phyloP scores from a whole-genome alignment of 2,113 vertebrate genomes.

The Chloebia gouldiae region DNA sequence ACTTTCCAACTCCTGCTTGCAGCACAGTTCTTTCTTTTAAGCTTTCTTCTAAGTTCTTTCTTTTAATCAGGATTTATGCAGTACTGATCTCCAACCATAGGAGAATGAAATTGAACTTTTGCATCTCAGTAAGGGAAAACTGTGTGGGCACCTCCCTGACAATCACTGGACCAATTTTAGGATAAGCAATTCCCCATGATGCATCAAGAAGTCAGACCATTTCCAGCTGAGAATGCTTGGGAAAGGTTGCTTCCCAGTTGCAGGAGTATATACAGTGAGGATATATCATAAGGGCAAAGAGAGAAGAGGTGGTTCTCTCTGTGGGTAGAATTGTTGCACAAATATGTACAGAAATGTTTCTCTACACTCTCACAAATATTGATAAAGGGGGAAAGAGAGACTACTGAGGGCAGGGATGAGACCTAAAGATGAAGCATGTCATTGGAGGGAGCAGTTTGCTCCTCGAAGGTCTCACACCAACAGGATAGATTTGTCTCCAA shows the following conservation, averaged over 20 bases:
- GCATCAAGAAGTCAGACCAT: neutral
- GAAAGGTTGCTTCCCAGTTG: neutral
- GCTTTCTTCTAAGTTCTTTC: neutral
- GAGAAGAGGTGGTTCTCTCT: neutral
- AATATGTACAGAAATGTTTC: neutral
- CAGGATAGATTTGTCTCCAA: neutral
- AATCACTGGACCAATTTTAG: neutral
- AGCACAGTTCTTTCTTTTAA: neutral
- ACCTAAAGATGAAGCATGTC: neutral
- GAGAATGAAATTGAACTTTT: neutral
- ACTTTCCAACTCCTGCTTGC: neutral
- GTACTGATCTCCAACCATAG: rapidly evolving
- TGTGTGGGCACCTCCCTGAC: neutral
- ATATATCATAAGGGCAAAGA: neutral
- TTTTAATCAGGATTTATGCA: neutral
- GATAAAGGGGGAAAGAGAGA: neutral
- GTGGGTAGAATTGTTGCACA: neutral
- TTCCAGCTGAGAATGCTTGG: neutral
- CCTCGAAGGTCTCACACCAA: neutral
- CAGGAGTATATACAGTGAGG: neutral
- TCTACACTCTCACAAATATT: neutral
- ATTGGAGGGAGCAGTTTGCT: neutral
- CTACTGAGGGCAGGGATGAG: neutral
- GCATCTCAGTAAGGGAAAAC: neutral
- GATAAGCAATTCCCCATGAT: neutral